Base-by-base conservation (phyloP, 2,113 vertebrate species). In the Lipotes vexillifer region DNA sequence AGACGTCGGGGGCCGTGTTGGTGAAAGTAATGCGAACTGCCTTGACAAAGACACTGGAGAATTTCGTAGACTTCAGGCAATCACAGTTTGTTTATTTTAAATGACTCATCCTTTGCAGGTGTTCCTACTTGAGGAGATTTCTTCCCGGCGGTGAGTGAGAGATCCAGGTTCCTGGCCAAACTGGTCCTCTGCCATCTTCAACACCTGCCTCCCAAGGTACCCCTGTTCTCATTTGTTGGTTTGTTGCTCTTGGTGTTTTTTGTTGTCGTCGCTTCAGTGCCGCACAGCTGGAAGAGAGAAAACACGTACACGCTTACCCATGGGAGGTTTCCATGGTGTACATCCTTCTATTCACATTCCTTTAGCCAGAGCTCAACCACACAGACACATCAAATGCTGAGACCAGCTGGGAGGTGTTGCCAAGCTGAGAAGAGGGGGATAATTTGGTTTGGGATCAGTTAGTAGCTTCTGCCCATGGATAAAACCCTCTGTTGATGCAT, bases 11-110 rank as follows among this genome's bases (percentile, higher is more conserved):
- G 46, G 31, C 10, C 23, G 18, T 49, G 13, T 31, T 4, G 18
- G 13, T 33, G 1, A 4, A 6, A n/a, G 23, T 2, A 1, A 44
- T 0, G 31, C 2, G 0, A 3, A 2, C 5, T 3, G 2, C 38
- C 4, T 38, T 31, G 36, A n/a, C 1, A 31, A 10, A 81, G 18
- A 17, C 6, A 2, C 2, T 23, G 0, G 6, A 15, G 69, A 29
- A 46, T 66, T n/a, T 44, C 0, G 3, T 21, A 20, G 23, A 25
- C 33, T 33, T 14, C 1, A 1, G 11, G 8, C 17, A 3, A 1
- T 5, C 20, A 0, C 46, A 1, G 4, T 25, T 25, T 4, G 25
- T 31, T 84, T 46, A 10, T 36, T 31, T n/a, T 23, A 7, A 27
- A 4, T 55, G 3, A 55, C 17, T 11, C 1, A 3, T 20, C 66